Evolutionary conservation across 2,797 vertebrate genomes (phyloP), one percentile per base, ranked within the genome.

Genomic region (Fringilla coelebs): DNA sequence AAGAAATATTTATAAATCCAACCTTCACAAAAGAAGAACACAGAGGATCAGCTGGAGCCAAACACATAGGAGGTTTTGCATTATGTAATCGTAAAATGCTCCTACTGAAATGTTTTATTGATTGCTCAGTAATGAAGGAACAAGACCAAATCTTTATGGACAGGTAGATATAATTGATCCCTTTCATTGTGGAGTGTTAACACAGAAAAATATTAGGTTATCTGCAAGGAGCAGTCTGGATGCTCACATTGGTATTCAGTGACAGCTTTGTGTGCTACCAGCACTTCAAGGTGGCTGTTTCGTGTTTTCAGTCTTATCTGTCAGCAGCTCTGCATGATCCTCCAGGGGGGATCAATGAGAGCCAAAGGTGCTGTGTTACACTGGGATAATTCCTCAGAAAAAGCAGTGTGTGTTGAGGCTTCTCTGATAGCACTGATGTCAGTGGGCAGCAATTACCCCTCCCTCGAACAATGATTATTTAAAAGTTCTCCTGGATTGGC

Each of bases 41-140:
- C 73, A 51, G 71, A 96, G 48, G 52, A 95, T 96, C 89, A 90
- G 32, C 49, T 81, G 94, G 92, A 95, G 88, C 91, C 85, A 94
- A 91, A 86, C 20, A 78, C 88, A 38, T 57, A 91, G 62, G 86
- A 71, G 89, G 67, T 19, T 93, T 81, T 79, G 86, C 13, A 76
- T 87, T 84, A 77, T 10, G 11, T 73, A 93, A 76, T 70, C 0
- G 0, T 89, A 87, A 96, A 97, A 92, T 36, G 65, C 77, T 95
- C 84, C 63, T 77, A 32, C 61, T 93, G 85, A 96, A 96, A 92
- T 79, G 89, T 89, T 94, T 91, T 97, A 97, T 96, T 95, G 97
- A 97, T 93, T 81, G 58, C 43, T 31, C 65, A 90, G 75, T 97
- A 97, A 95, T 93, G 91, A 97, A 86, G 73, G 73, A 93, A 85